Percentiles rank a stretch among this genome's conserved stretches.
Conservation (phyloP, 2,113 vertebrate species). For the Fregetta grallaria region DNA sequence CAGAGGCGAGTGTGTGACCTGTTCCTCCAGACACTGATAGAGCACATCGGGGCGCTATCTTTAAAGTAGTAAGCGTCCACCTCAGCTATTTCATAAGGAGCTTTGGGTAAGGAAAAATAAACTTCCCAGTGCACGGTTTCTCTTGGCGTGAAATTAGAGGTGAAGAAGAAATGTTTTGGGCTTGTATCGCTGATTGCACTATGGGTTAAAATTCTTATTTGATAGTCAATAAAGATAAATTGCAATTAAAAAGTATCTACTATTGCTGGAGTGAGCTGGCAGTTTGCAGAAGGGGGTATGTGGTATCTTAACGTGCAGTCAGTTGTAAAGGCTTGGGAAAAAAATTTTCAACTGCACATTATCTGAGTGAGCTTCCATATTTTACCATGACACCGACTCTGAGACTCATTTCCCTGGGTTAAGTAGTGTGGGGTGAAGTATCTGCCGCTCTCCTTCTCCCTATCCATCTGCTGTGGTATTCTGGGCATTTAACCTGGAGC, state of each 20-base stretch:
- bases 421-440: slow-evolving; percentile 70
- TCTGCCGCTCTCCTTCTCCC: slow-evolving; percentile 54
- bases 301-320: slow-evolving; percentile 31
- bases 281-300: neutral
- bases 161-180: neutral
- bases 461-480: slow-evolving; percentile 56
- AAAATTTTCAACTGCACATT: slow-evolving; percentile 56
- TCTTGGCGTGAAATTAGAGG: neutral
- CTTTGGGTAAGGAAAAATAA: neutral
- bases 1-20: neutral
- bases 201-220: slow-evolving; percentile 2
- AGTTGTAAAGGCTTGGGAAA: neutral
- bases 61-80: neutral
- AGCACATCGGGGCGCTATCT: neutral
- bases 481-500: slow-evolving; percentile 49
- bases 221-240: slow-evolving; percentile 47
- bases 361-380: slow-evolving; percentile 73
- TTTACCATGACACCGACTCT: slow-evolving; percentile 69
- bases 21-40: neutral
- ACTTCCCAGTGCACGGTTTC: neutral
- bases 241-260: neutral
- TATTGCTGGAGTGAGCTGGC: neutral
- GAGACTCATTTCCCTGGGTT: slow-evolving; percentile 67
- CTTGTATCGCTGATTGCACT: neutral
- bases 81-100: neutral